Conservation (phyloP, 2,113 vertebrate genomes). For the Alethe castanea region DNA sequence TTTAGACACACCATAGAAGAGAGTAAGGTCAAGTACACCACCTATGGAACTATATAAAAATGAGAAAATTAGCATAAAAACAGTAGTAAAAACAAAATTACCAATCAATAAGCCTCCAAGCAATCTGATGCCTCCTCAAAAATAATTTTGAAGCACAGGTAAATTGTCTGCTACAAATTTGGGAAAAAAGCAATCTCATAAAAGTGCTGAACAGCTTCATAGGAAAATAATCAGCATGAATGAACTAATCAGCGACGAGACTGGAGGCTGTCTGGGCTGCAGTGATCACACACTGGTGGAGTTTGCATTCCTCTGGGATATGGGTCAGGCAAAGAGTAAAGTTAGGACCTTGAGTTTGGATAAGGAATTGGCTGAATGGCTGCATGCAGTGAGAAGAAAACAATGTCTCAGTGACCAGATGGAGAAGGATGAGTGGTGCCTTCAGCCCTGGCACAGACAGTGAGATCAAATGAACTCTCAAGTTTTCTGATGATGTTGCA, state of each 20-base stretch:
- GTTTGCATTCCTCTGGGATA: not conserved
- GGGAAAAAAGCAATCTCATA: not conserved
- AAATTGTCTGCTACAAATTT: not conserved
- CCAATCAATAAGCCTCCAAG: not conserved
- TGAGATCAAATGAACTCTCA: not conserved
- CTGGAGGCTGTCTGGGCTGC: not conserved
- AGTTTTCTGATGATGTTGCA: not conserved
- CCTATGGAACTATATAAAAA: not conserved
- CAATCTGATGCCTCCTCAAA: not conserved
- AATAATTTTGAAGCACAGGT: not conserved
- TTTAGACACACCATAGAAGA: not conserved
- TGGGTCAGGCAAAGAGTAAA: not conserved
- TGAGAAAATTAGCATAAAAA: not conserved
- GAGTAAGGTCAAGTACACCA: not conserved
- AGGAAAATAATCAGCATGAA: not conserved
- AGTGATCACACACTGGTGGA: not conserved
- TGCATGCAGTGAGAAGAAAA: not conserved
- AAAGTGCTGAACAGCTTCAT: not conserved
- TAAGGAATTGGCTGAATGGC: not conserved
- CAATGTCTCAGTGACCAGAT: too few species aligned
- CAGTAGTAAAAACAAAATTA: not conserved
- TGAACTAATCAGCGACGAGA: not conserved
- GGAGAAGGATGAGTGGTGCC: not conserved
- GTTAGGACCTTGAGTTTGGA: not conserved
- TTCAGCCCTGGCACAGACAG: not conserved